Evolutionary conservation across 2,113 vertebrate genomes (phyloP), one percentile per base, ranked within the genome.

Genomic region (Gambusia holbrooki): DNA sequence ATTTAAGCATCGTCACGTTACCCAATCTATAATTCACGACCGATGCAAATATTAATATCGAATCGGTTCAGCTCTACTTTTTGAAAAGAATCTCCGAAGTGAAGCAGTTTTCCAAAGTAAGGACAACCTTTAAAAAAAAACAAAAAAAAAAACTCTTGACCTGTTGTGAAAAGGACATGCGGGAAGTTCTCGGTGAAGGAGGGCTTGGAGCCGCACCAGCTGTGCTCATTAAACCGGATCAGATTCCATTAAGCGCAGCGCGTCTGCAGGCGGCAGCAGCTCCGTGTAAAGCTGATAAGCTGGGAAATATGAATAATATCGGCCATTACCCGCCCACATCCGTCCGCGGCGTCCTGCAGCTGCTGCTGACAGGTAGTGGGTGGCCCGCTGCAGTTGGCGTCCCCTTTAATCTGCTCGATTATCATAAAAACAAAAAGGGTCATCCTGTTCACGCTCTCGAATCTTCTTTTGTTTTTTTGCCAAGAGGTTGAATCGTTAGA

Each of bases 111-210:
- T 54, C 17, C 10, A 30, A 71, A 14, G 11, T 65, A 75, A 69
- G 63, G 29, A 82, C 48, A 64, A 89, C 88, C 86, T 93, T 88
- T 88, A 72, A 42, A 17, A 80, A 81, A 66, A 54, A 32, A 32
- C 4, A 10, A 35, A 72, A 37, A 25, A 81, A 66, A 42, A 54
- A 37, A 12, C 10, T 82, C 75, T 82, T 81, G 42, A 69, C 76
- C 76, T 51, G 10, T 87, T 80, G 70, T 69, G 69, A 83, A 81
- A 89, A 69, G 71, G 32, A 64, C 32, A 62, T 33, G 75, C 58
- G 29, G 19, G 67, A 40, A 58, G 76, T 72, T 76, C 65, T 81
- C 73, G 66, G 73, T 45, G 78, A 71, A 42, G 69, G 30, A 67
- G 10, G 51, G 35, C 76, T 66, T 76, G 45, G 61, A 74, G 66